Evolutionary conservation across 2,888 invertebrate genomes (phyloP).

Genomic region (Eustalomyia histrio): DNA sequence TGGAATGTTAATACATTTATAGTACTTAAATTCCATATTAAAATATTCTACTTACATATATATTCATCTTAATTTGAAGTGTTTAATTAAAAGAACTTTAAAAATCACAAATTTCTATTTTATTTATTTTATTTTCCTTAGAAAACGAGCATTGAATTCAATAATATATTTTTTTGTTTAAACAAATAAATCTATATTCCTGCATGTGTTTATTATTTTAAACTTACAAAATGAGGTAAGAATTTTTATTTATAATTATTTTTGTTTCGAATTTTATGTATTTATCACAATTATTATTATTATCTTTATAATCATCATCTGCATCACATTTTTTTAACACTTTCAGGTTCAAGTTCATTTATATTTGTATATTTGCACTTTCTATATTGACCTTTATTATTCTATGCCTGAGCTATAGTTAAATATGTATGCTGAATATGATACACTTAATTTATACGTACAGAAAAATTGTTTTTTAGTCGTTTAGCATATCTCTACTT

Average conservation of each 20-base stretch:
- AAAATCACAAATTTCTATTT: neutral
- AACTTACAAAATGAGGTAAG: conserved; percentile 55
- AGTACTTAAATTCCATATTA: no score
- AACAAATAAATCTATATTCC: neutral
- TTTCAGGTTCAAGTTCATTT: conserved; percentile 26
- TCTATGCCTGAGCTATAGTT: neutral
- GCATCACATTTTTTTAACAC: neutral
- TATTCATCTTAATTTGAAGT: no score
- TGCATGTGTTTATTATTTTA: conserved; percentile 5
- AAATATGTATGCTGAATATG: neutral
- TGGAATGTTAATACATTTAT: no score
- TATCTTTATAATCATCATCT: neutral
- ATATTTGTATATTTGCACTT: neutral
- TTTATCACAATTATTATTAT: conserved; percentile 20
- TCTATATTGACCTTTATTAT: neutral
- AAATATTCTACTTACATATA: no score
- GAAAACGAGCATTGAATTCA: neutral
- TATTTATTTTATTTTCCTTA: neutral
- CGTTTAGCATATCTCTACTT: no score
- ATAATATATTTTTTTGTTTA: neutral
- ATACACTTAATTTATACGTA: conserved; percentile 9
- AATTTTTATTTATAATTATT: conserved; percentile 7
- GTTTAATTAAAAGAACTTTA: no score
- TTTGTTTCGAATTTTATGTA: conserved; percentile 5
- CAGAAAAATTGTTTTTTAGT: neutral